Evolutionary conservation across 2,888 invertebrate genomes (phyloP), one percentile per base, ranked within the genome.

Genomic region (Phyllotreta striolata): DNA sequence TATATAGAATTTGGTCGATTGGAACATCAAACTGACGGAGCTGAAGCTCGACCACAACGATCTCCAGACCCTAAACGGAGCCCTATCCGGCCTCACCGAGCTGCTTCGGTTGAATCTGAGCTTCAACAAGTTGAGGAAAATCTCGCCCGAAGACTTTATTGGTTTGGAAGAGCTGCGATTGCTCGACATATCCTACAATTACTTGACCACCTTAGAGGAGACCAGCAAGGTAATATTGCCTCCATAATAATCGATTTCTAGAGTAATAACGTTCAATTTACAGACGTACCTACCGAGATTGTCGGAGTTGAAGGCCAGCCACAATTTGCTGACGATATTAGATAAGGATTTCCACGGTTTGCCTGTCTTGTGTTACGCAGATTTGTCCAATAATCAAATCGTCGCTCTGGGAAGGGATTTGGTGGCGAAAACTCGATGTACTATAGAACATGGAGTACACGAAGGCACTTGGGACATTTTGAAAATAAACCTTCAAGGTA

Each of bases 271-370:
- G 24, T 24, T 24, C 24, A 24, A 24, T 67, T 86, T 86, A 63
- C 83, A 93, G 93, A 91, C 91, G 55, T 88, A 88, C 82, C 84
- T 94, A 72, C 92, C 92, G 13, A 87, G 89, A 40, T 80, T 94
- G 70, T 91, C 91, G 78, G 89, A 90, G 73, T 80, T 94, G 61
- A 86, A 90, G 70, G 92, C 91, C 0, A 90, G 91, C 60, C 87
- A 91, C 78, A 94, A 94, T 78, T 88, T 89, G 69, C 84, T 94
- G 55, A 90, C 89, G 3, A 82, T 86, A 49, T 83, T 93, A 72
- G 91, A 92, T 66, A 88, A 89, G 75, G 93, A 93, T 78, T 93
- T 93, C 80, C 91, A 92, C 72, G 93, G 93, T 0, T 82, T 93
- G 66, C 93, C 93, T 0, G 88, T 89, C 1, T 84, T 94, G 6